Conservation (phyloP, 2,797 vertebrate species). For the Notolepis coatsorum region DNA sequence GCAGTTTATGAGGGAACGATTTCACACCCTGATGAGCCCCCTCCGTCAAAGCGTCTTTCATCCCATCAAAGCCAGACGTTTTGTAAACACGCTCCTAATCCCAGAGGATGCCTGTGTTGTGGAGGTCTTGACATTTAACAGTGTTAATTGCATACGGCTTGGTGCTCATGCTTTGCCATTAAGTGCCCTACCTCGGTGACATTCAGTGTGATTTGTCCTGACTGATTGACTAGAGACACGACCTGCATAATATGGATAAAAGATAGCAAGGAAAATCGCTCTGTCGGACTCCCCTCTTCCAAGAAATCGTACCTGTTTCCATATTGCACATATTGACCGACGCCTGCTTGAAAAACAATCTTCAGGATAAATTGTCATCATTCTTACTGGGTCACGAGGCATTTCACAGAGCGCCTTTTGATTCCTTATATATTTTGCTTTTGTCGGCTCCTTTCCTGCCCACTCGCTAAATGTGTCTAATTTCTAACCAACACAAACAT, state of each 20-base stretch:
- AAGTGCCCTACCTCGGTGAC: constrained; percentile 29
- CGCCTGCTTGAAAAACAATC: constrained; percentile 15
- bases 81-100: constrained; percentile 45
- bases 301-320: no score
- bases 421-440: constrained; percentile 25
- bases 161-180: constrained; percentile 29
- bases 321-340: constrained; percentile 10
- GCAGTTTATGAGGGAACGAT: constrained; percentile 22
- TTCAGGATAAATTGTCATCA: constrained; percentile 11
- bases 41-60: constrained; percentile 24
- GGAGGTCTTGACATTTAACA: constrained; percentile 38
- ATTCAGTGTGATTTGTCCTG: constrained; percentile 34
- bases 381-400: constrained; percentile 20
- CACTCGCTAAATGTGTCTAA: constrained; percentile 28
- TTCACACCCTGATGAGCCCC: constrained; percentile 30
- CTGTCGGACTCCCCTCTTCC: background rate
- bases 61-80: constrained; percentile 42
- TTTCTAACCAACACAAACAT: constrained; percentile 57
- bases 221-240: constrained; percentile 10
- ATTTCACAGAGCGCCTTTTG: constrained; percentile 32
- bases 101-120: constrained; percentile 26
- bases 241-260: constrained; percentile 14
- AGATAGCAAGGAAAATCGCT: background rate
- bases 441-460: constrained; percentile 29
- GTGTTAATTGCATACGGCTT: constrained; percentile 37